Percentiles rank a stretch among this genome's conserved stretches.
These are phyloP conservation scores for Oophaga pumilio DNA, from an alignment of 2,113 vertebrate genomes.

Conservation along the genomic window DNA sequence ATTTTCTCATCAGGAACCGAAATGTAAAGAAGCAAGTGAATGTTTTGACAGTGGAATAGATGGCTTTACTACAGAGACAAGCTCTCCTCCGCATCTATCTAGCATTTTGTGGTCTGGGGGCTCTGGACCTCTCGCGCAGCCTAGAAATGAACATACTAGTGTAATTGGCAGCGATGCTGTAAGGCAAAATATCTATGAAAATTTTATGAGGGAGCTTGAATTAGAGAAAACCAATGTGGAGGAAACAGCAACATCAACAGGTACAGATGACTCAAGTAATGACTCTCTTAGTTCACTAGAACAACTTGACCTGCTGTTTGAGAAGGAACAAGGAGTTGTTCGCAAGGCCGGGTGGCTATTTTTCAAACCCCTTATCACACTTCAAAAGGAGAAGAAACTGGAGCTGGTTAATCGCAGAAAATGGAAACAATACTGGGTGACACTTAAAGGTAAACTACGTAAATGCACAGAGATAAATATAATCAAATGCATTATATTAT, in stretches of 20 bases:
- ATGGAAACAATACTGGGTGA: conserved; percentile 97
- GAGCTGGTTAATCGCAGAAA: conserved; percentile 88
- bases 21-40: conserved; percentile 83
- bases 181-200: conserved; percentile 91
- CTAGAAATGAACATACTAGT: conserved; percentile 80
- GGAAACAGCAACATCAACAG: conserved; percentile 65
- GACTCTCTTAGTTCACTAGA: conserved; percentile 91
- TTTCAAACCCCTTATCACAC: conserved; percentile 90
- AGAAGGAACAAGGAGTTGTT: conserved; percentile 95
- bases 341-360: conserved; percentile 93
- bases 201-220: conserved; percentile 91
- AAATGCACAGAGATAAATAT: not conserved
- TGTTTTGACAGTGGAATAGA: conserved; percentile 87
- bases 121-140: conserved; percentile 69
- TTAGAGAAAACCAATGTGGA: conserved; percentile 73
- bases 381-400: conserved; percentile 95
- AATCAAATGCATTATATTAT: no score
- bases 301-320: conserved; percentile 90
- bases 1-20: conserved; percentile 77
- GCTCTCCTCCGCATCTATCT: conserved; percentile 77
- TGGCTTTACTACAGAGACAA: conserved; percentile 77
- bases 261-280: conserved; percentile 81
- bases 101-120: conserved; percentile 78
- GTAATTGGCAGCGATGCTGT: conserved; percentile 77
- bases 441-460: conserved; percentile 83